Conservation (phyloP, 2,113 vertebrate genomes). For the Hemiscyllium ocellatum region DNA sequence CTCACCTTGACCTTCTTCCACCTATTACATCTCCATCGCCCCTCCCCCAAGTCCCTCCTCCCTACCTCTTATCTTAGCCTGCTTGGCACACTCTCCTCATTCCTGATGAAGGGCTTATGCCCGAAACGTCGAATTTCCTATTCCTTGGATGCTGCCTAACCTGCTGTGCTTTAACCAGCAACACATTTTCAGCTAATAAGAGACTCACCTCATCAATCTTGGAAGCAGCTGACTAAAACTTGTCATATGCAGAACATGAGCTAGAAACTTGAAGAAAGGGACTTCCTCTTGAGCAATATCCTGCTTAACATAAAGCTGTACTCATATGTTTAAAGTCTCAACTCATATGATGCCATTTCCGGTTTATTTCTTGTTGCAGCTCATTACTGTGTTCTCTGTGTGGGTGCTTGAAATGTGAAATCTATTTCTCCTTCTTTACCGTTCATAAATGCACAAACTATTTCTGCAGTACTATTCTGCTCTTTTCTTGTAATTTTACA, state of each 20-base stretch:
- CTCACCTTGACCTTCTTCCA: too few relatives aligned
- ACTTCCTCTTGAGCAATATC: slow-evolving; percentile 19
- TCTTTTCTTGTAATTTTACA: background rate
- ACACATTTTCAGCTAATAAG: too few relatives aligned
- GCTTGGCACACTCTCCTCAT: too few relatives aligned
- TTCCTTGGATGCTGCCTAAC: too few relatives aligned
- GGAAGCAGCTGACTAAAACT: background rate
- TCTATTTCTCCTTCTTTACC: background rate
- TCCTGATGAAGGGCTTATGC: too few relatives aligned
- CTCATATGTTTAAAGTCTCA: background rate
- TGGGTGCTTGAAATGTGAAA: background rate
- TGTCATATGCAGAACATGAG: slow-evolving; percentile 7
- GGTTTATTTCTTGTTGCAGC: background rate
- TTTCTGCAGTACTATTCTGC: background rate
- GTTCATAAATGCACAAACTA: too few relatives aligned
- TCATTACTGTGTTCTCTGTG: background rate
- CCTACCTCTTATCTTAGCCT: too few relatives aligned
- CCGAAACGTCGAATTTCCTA: too few relatives aligned
- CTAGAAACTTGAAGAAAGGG: background rate
- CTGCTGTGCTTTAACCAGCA: too few relatives aligned
- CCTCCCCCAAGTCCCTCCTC: too few relatives aligned
- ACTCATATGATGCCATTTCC: background rate
- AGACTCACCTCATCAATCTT: background rate
- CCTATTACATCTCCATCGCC: too few relatives aligned
- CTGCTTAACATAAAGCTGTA: too few relatives aligned